Evolutionary conservation across 2,113 vertebrate genomes (phyloP).

Genomic region (Cavia porcellus): DNA sequence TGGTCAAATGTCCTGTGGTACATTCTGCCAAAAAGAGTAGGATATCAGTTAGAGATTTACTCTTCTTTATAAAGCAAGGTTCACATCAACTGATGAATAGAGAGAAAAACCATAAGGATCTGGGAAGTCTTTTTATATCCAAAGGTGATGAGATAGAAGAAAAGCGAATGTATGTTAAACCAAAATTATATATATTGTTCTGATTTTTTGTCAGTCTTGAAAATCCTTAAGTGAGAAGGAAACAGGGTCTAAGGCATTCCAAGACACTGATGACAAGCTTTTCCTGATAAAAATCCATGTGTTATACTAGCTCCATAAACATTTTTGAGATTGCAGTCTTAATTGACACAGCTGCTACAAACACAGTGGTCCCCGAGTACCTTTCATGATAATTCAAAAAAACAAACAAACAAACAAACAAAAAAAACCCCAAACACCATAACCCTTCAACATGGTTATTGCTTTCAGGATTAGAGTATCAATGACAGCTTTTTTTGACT

Average conservation of each 20-base stretch:
- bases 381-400: background rate
- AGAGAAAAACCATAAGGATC: background rate
- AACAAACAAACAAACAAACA: slow-evolving; percentile 5
- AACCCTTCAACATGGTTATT: background rate
- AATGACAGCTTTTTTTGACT: background rate
- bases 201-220: background rate
- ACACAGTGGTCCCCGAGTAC: slow-evolving; percentile 27
- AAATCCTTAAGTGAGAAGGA: background rate
- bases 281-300: background rate
- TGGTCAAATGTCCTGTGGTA: background rate
- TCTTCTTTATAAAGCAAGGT: background rate
- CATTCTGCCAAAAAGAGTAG: background rate
- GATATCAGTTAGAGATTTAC: background rate
- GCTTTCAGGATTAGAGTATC: background rate
- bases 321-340: background rate
- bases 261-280: background rate
- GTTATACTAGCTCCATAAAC: background rate
- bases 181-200: background rate
- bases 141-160: background rate
- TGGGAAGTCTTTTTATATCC: background rate
- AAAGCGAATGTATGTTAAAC: background rate
- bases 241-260: background rate
- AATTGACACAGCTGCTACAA: slow-evolving; percentile 9
- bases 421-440: background rate
- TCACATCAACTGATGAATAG: background rate